These are phyloP conservation scores for Pandion haliaetus DNA, from an alignment of 2,113 vertebrate genomes.

Conservation along the genomic window DNA sequence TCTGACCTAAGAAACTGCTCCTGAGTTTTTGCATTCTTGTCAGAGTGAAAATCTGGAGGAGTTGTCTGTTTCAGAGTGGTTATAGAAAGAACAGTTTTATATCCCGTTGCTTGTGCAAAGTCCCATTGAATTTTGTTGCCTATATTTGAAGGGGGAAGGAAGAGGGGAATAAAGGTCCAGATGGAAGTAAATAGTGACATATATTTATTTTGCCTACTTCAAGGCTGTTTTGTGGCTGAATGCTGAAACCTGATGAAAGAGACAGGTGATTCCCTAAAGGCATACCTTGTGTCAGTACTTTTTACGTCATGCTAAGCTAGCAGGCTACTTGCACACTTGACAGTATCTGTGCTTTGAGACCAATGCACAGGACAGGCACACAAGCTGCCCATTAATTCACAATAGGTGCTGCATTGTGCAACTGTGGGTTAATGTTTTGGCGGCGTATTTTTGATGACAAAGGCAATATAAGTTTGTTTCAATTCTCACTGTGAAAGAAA, in stretches of 20 bases:
- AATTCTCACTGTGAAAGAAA: neutral
- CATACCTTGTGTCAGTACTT: too few species aligned
- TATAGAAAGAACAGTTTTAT: neutral
- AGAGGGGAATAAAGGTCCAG: neutral
- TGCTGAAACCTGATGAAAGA: neutral
- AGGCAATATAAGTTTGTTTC: neutral
- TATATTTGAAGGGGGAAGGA: neutral
- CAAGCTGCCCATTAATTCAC: neutral
- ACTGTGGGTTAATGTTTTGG: neutral
- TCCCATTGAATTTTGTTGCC: neutral
- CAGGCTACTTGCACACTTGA: neutral
- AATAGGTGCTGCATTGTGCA: neutral
- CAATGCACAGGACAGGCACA: rapidly evolving
- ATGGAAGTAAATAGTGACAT: neutral
- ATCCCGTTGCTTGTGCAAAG: neutral
- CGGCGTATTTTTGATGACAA: neutral
- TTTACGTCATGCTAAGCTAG: neutral
- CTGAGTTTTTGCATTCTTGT: neutral
- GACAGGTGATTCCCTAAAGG: neutral
- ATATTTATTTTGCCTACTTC: neutral
- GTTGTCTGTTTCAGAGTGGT: neutral
- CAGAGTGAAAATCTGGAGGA: neutral
- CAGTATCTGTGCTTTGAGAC: neutral
- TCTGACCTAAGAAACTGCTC: neutral
- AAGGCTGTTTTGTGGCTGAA: neutral